Evolutionary conservation across 2,797 vertebrate genomes (phyloP), one percentile per base, ranked within the genome.

Genomic region (Adrianichthys oophorus): DNA sequence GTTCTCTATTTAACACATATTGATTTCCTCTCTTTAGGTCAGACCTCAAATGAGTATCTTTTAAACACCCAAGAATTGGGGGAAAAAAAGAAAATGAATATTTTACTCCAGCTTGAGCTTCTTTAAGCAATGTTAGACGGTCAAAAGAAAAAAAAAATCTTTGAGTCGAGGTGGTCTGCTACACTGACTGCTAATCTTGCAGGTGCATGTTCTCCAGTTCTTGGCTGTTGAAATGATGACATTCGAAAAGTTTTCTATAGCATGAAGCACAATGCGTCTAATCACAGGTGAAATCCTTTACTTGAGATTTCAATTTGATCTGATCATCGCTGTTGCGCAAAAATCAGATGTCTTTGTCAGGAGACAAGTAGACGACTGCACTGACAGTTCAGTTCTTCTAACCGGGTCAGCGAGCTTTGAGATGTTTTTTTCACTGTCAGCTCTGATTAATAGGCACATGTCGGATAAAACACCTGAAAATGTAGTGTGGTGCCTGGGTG

Each of bases 301-400:
- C 18, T n/a, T 37, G 48, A 70, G 62, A 76, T 73, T 80, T 78
- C 56, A 65, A 70, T 82, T 68, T 74, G 64, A 84, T 77, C 74
- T 85, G 81, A 89, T 89, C 87, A 85, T 62, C 56, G 65, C 52
- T 5, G 71, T 51, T 66, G 32, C 10, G 10, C 32, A 37, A 73
- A 81, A 91, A 90, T 90, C 84, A 89, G 82, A 50, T 65, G 77
- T 66, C 85, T 90, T 90, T 92, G 88, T 90, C 56, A 56, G 49
- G 37, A 65, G 37, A 49, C n/a, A 37, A 37, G 32, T 10, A 37
- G 32, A 37, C 32, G 32, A 37, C 32, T 37, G 32, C 13, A 37
- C 32, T 10, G 32, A 37, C 10, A 37, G 32, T 1, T 37, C 10
- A 3, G 32, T 12, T 37, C 32, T 12, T 37, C 10, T 3, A 37